Base-by-base conservation (phyloP, 2,888 invertebrate species). In the Cephus spinipes region DNA sequence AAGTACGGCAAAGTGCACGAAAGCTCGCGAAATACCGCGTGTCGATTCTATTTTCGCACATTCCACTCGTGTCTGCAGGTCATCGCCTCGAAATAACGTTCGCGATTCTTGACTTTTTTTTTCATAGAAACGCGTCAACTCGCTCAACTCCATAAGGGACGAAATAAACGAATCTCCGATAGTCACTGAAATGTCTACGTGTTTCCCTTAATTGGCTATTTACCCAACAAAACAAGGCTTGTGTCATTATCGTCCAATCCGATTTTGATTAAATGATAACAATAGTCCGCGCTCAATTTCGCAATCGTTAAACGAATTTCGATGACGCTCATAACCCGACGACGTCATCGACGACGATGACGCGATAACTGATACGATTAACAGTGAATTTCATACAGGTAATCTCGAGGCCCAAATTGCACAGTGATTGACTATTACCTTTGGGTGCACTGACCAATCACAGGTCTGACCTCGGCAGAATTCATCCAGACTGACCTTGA, bases 21-120 rank as follows among this genome's bases (percentile, higher is more conserved):
- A 82, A 77, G 68, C 79, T 79, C 74, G 82, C 80, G 77, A 82
- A 79, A 80, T 81, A 81, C 23, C 55, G 75, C 76, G 80, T 76
- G 80, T 74, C 80, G 79, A 78, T 83, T 81, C 83, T 83, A 85
- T 85, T 85, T 85, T 77, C 71, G 84, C 80, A 79, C 79, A 80
- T 81, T 83, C 80, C 81, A 80, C 83, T 79, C 81, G 79, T 81
- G 82, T 83, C 81, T 85, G 83, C 83, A 81, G 87, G 88, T 86
- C 87, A 84, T 85, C 85, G 86, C 81, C 84, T 84, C 82, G 80
- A 82, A 82, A 81, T 84, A 81, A 77, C 79, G 55, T 55, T 55
- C 1, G 40, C 40, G 15, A 40, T 40, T 15, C 23, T 40, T 40
- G 15, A 40, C 1, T 40, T 9, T 23, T 15, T 40, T 12, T 35